phyloP scores from a whole-genome alignment of 1,140 invertebrate species.

The Physella acuta region DNA sequence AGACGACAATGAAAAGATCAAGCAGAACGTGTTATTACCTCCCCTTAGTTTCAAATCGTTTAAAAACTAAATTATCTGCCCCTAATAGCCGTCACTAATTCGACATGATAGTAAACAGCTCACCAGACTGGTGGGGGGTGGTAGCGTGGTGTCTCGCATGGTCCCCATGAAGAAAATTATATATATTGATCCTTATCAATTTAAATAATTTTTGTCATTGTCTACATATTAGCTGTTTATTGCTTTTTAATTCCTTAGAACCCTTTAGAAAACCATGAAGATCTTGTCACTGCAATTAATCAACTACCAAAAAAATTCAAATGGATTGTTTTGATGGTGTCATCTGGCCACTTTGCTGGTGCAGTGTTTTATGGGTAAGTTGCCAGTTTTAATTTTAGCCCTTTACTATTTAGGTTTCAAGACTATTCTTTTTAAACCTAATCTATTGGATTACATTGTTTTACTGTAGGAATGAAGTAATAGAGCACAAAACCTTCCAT shows the following conservation, averaged over 20 bases:
- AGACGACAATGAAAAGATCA: no score
- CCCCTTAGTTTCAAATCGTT: no score
- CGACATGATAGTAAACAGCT: no score
- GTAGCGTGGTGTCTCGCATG: no score
- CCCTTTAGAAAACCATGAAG: conserved; percentile 58
- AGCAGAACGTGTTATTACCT: no score
- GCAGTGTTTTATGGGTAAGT: conserved; percentile 76
- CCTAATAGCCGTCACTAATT: no score
- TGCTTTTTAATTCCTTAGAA: conserved; percentile 57
- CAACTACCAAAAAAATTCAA: conserved; percentile 54
- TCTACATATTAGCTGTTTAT: neutral
- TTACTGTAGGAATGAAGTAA: conserved; percentile 60
- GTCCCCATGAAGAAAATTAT: no score
- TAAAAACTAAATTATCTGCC: no score
- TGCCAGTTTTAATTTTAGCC: no score
- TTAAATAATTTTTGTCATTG: neutral
- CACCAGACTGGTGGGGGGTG: no score
- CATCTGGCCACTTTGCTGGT: conserved; percentile 84
- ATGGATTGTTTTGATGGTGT: conserved; percentile 79
- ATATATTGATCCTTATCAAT: neutral
- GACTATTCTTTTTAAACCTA: no score
- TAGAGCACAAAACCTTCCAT: conserved; percentile 85
- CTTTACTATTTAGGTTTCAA: no score
- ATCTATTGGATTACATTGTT: neutral
- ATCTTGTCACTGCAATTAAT: conserved; percentile 60